Percentiles rank a stretch among this genome's conserved stretches.
phyloP scores from a whole-genome alignment of 2,888 invertebrate species.

The Trichopoda pennipes region DNA sequence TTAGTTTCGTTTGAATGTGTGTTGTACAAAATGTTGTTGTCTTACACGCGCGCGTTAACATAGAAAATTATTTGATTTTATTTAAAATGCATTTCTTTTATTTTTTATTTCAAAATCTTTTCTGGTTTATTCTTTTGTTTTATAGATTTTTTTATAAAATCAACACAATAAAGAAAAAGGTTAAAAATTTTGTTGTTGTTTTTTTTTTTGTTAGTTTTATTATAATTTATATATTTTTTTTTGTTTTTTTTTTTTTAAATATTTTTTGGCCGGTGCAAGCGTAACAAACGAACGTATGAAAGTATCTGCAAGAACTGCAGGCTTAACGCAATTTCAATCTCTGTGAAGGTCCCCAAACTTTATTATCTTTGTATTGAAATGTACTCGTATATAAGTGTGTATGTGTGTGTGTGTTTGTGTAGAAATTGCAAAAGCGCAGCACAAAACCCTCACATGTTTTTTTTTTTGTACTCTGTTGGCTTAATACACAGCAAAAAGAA shows the following conservation, averaged over 20 bases:
- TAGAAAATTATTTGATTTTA: slow-evolving; percentile 40
- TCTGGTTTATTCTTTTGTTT: slow-evolving; percentile 38
- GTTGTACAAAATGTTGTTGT: slow-evolving; percentile 28
- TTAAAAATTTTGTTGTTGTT: slow-evolving; percentile 56
- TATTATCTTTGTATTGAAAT: slow-evolving; percentile 29
- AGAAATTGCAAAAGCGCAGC: slow-evolving; percentile 65
- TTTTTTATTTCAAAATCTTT: slow-evolving; percentile 28
- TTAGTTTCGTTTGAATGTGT: slow-evolving; percentile 34
- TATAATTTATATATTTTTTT: slow-evolving; percentile 20
- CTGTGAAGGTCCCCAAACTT: slow-evolving; percentile 78
- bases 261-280: slow-evolving; percentile 75
- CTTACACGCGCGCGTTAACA: slow-evolving; percentile 58
- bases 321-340: slow-evolving; percentile 80
- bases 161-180: slow-evolving; percentile 63
- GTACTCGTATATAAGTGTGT: slow-evolving; percentile 51
- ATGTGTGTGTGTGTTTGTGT: slow-evolving; percentile 43
- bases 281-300: slow-evolving; percentile 79
- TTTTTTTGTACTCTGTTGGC: slow-evolving; percentile 53
- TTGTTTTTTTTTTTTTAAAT: slow-evolving; percentile 49
- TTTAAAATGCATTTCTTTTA: slow-evolving; percentile 44
- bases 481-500: slow-evolving; percentile 29
- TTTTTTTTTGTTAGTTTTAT: slow-evolving; percentile 35
- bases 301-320: slow-evolving; percentile 81
- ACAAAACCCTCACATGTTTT: slow-evolving; percentile 59
- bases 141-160: slow-evolving; percentile 44